phyloP scores from a whole-genome alignment of 2,888 invertebrate species.

The Carterocephalus palaemon region DNA sequence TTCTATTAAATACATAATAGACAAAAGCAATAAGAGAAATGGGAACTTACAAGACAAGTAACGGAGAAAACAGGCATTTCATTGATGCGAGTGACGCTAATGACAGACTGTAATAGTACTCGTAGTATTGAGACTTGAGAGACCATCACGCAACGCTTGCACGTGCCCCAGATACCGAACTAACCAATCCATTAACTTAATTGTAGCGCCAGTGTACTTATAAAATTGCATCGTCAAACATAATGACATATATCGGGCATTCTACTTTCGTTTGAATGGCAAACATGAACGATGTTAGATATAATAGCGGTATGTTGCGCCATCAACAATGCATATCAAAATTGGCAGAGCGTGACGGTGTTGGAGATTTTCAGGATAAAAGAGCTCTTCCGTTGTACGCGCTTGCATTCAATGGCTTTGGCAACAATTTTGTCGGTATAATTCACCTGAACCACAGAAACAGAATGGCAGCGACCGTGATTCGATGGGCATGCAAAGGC shows the following conservation, averaged over 20 bases:
- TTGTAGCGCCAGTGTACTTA: conserved; percentile 26
- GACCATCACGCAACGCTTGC: conserved; percentile 49
- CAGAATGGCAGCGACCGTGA: conserved; percentile 38
- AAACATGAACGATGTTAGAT: conserved; percentile 12
- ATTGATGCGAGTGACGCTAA: conserved; percentile 36
- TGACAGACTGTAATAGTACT: conserved; percentile 34
- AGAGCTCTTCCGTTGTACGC: conserved; percentile 34
- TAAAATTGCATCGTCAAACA: conserved; percentile 23
- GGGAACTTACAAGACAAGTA: conserved; percentile 8
- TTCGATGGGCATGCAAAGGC: conserved; percentile 45
- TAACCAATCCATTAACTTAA: conserved; percentile 48
- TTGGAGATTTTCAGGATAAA: conserved; percentile 57
- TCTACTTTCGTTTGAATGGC: conserved; percentile 17
- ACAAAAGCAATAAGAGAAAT: conserved; percentile 7
- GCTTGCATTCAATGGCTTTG: conserved; percentile 38
- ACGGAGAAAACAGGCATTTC: conserved; percentile 24
- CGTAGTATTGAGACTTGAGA: conserved; percentile 38
- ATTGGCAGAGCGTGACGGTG: conserved; percentile 56
- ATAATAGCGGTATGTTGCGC: conserved; percentile 37
- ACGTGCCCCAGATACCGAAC: conserved; percentile 44
- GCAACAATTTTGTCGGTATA: conserved; percentile 15
- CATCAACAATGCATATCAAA: conserved; percentile 37
- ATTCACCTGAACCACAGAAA: conserved; percentile 7
- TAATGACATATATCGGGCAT: conserved; percentile 19
- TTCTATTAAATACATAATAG: not conserved